Evolutionary conservation across 2,113 vertebrate species (phyloP).

Genomic region (Hippoglossus stenolepis): DNA sequence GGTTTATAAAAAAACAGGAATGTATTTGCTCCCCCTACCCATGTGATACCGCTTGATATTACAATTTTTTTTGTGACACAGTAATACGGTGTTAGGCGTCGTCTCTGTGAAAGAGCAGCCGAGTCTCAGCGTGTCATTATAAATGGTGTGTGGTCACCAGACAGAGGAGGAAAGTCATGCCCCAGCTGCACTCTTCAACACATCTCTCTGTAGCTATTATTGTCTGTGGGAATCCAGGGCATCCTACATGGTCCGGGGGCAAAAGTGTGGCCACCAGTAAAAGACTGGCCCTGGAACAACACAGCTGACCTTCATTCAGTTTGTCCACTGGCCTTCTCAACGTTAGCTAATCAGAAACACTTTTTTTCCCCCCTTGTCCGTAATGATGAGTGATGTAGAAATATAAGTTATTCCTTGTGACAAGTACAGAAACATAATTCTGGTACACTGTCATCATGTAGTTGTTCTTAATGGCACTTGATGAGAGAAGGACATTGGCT

Average conservation of each 20-base stretch:
- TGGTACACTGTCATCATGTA: not conserved
- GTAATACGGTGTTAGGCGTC: not conserved
- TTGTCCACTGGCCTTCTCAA: not conserved
- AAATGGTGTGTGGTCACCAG: conserved; percentile 37
- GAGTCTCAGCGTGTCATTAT: conserved; percentile 31
- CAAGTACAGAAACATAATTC: not conserved
- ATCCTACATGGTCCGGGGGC: conserved; percentile 68
- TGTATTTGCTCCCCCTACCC: not conserved
- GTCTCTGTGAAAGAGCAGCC: conserved; percentile 9
- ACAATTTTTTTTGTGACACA: not conserved
- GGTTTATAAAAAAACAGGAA: not conserved
- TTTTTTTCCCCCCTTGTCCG: no score
- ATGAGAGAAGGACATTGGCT: not conserved
- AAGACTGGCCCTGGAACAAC: conserved; percentile 70
- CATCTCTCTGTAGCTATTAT: conserved; percentile 73
- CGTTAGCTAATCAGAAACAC: no score
- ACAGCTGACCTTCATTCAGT: conserved; percentile 59
- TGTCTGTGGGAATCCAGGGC: conserved; percentile 75
- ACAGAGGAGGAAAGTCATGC: conserved; percentile 31
- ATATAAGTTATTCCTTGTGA: not conserved
- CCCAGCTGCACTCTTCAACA: conserved; percentile 54
- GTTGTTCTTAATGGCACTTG: not conserved
- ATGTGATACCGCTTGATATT: not conserved
- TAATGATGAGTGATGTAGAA: no score
- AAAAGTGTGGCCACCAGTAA: conserved; percentile 65